Evolutionary conservation across 2,113 vertebrate genomes (phyloP), one percentile per base, ranked within the genome.

Genomic region (Addax nasomaculatus): DNA sequence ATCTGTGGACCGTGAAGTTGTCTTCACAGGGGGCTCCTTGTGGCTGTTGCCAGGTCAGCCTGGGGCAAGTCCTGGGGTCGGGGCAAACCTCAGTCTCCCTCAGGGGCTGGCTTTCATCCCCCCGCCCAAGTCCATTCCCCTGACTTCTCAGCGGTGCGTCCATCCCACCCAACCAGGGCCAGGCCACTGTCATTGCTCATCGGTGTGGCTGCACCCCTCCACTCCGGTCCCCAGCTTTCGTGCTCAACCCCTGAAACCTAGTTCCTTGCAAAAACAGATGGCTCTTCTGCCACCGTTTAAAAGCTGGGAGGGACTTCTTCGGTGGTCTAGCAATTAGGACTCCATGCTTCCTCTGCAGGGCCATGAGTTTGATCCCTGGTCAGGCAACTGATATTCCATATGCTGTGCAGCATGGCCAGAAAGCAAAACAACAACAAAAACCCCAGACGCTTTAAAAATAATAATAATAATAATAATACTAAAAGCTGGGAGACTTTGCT

Each of bases 181-280:
- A 45, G 51, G 60, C 51, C 17, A 0, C 19, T 0, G 1, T 53
- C 57, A 0, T 23, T 47, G 57, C 57, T 70, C 3, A 2, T 13
- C 47, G 7, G 57, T 9, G 2, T 0, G 30, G 9, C 4, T 21
- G 45, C 15, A 29, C 43, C 78, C 25, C n/a, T 27, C 23, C 7
- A 0, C 10, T 47, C 64, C 9, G 76, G 15, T 67, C 11, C 27
- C 49, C 36, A 16, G 2, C 11, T 27, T 60, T n/a, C 23, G 5
- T 0, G 1, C 33, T 7, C 0, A 3, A 45, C 47, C 30, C 47
- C 36, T 36, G 29, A 67, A 30, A 12, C 30, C 19, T 3, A 4
- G 13, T 45, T 84, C 64, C 14, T 64, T 21, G 29, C 70, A 51
- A 9, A 33, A 7, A 14, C 30, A 2, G 11, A 64, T 16, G 23